Evolutionary conservation across 2,888 invertebrate genomes (phyloP), one percentile per base, ranked within the genome.

Genomic region (Meiosimyza platycephala): DNA sequence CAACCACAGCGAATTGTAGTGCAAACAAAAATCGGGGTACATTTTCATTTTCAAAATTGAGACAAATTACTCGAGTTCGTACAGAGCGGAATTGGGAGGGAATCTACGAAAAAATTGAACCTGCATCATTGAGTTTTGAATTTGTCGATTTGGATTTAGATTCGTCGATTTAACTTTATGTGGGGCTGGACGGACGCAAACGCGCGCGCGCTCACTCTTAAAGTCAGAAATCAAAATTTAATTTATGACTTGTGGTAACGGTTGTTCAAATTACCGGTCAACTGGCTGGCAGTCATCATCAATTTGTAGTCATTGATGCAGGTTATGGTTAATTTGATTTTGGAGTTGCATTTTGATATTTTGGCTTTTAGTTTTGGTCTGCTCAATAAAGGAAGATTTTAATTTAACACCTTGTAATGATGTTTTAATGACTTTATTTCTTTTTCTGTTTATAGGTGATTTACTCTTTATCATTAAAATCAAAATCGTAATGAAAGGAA

Each of bases 381-480:
- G n/a, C 15, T 40, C 15, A 63, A 63, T 63, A 47, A 63, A 63
- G 63, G 18, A 13, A 47, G 48, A 48, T 9, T 59, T 18, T 64
- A 64, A 64, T 64, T 64, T 51, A 50, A 64, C 64, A 64, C 51
- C 64, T 64, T 51, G 18, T 64, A 64, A 64, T 64, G 64, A 15
- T 50, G 51, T 64, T 64, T 64, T 64, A 64, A 64, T 64, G 64
- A 51, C 64, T 64, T 64, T 28, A 64, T 64, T 28, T 22, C 12
- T 33, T 62, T 40, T 33, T 15, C 9, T 13, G 40, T 62, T 9
- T 13, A 13, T 60, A 15, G 40, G 60, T 62, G 60, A 15, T 62
- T 16, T 62, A 40, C 33, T 40, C 40, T 40, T 40, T 40, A 4
- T 9, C 40, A 40, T 40, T 40, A 40, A 40, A 40, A 40, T 40